Evolutionary conservation across 2,888 invertebrate genomes (phyloP), one percentile per base, ranked within the genome.

Genomic region (Trachelus iudaicus): DNA sequence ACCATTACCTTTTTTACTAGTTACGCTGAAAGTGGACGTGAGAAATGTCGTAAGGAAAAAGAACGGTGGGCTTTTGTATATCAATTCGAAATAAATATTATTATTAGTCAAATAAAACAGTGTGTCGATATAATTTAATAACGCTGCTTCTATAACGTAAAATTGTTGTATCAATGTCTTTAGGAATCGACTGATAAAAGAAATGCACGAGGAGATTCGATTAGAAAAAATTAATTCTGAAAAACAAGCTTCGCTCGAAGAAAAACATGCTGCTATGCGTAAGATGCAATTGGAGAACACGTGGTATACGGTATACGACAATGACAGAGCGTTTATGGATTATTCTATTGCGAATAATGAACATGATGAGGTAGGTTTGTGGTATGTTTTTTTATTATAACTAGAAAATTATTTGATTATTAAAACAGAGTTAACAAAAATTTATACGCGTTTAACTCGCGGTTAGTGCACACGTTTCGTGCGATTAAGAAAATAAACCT

Each of bases 151-250:
- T 56, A 56, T 23, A 23, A 56, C 9, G 9, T 56, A 56, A 23
- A 56, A 56, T 23, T 56, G 23, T 56, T 40, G 6, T 40, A 23
- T 40, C 35, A 30, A 35, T 31, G 11, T 76, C n/a, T 30, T 4
- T 76, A 90, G 90, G 78, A 78, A 86, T 73, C 85, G 83, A 11
- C 81, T 90, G 79, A 86, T 90, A 34, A 83, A 87, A 77, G 87
- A 89, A 34, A 83, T 90, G 82, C 86, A 87, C 13, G 87, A 89
- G 31, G 88, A 90, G 74, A 89, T 91, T 73, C 86, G 83, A 6
- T 34, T 79, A 76, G 91, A 90, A 68, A 84, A 81, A n/a, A 78
- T 82, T 33, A 86, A 87, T 30, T 79, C 78, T 12, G 85, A 87
- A 75, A 81, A 75, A 11, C 81, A 84, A 69, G 76, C 79, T 1